Conservation (phyloP, 2,797 vertebrate genomes). For the Alca torda region DNA sequence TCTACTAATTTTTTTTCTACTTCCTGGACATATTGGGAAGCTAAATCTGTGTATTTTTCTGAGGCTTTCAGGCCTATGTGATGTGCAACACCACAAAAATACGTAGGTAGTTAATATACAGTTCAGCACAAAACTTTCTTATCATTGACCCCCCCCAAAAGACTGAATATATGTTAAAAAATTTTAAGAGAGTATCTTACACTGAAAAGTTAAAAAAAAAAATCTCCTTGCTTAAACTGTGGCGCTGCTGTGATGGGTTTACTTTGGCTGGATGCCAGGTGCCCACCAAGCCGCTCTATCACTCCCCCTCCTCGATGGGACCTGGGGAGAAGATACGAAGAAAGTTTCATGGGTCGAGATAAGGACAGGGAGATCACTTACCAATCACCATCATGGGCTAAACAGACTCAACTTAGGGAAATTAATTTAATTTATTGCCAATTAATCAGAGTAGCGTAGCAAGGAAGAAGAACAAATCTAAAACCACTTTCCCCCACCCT, state of each 20-base stretch:
- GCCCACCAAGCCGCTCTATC: neutral
- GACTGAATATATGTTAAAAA: neutral
- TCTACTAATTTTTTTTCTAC: neutral
- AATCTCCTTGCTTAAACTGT: neutral
- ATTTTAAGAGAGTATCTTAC: neutral
- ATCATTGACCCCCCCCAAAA: rapidly evolving
- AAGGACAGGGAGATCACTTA: neutral
- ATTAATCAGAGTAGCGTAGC: neutral
- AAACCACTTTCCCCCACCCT: neutral
- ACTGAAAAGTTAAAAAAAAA: neutral
- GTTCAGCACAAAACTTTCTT: neutral
- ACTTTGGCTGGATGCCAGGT: neutral
- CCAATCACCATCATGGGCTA: rapidly evolving
- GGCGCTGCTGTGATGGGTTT: neutral
- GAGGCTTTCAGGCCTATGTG: neutral
- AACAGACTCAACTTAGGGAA: neutral
- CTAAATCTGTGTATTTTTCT: neutral
- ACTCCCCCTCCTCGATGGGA: rapidly evolving
- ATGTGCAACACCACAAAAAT: neutral
- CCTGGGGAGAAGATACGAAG: neutral
- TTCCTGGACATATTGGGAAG: neutral
- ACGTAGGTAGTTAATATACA: neutral
- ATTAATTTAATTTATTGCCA: neutral
- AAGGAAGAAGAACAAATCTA: neutral
- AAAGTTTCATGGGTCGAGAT: neutral